Base-by-base conservation (phyloP, 1,140 invertebrate species). In the Periplaneta americana region DNA sequence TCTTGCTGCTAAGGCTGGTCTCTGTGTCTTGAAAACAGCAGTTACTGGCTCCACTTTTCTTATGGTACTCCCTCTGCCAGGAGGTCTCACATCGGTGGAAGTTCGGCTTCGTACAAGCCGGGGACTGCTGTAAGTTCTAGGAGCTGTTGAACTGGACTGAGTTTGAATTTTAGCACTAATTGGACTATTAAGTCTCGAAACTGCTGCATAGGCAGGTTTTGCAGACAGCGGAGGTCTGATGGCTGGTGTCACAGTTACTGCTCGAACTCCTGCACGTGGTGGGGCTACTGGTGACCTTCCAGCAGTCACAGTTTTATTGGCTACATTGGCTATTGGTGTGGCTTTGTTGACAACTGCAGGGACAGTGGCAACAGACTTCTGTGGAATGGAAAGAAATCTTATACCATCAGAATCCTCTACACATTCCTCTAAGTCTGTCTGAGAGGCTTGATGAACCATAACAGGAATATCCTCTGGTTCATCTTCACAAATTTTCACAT, bases 381-480 rank as follows among this genome's bases (percentile, higher is more conserved):
- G 80, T 28, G 80, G 80, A 9, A 77, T 37, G 11, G 75, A 35
- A 10, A 82, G 76, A 33, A 82, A 82, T 36, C 77, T 37, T n/a
- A 82, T 32, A 11, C 81, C 75, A 34, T 82, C 81, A 18, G 75
- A 66, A 48, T 82, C 82, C n/a, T 82, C 77, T 22, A 82, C 48
- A 32, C 82, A 82, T 35, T 77, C 78, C 36, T 82, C 82, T 18
- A 82, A 28, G 66, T 83, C 82, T 33, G 82, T 83, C 75, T 83
- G 82, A n/a, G 82, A 83, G 10, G 82, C 82, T 74, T 83, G 82
- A 37, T 83, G 36, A 28, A 78, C 34, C 80, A 79, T 81, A 17
- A 66, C 13, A 66, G 48, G 48, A 66, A 66, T n/a, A 5, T 28
- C 48, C 22, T 5, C 0, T 28, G 28, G 10, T 0, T 28, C 13